phyloP scores from a whole-genome alignment of 2,888 invertebrate species.

The Eupsilia transversa region DNA sequence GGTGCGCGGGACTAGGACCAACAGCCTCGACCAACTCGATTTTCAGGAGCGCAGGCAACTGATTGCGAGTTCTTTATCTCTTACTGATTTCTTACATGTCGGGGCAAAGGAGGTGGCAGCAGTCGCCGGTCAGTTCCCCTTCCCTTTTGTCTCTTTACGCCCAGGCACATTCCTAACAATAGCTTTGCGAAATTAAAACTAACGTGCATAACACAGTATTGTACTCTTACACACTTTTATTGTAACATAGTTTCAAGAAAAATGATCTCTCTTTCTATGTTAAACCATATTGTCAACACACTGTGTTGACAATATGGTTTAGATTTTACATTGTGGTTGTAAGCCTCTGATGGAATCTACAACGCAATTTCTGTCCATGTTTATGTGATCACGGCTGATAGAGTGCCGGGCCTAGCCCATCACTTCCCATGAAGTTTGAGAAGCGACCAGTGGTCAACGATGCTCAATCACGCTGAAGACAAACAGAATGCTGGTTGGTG shows the following conservation, averaged over 20 bases:
- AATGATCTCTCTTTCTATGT: constrained; percentile 25
- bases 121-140: constrained; percentile 86
- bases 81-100: constrained; percentile 95
- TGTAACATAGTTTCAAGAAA: constrained; percentile 49
- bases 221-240: constrained; percentile 50
- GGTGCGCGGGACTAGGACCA: constrained; percentile 92
- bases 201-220: constrained; percentile 69
- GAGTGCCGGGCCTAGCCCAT: background rate
- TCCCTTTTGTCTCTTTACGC: constrained; percentile 70
- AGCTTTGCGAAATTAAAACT: constrained; percentile 83
- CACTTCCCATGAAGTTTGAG: constrained; percentile 11
- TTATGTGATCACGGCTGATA: background rate
- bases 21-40: constrained; percentile 96
- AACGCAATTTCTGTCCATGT: constrained; percentile 7
- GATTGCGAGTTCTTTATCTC: constrained; percentile 96
- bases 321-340: constrained; percentile 16
- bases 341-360: background rate
- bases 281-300: constrained; percentile 10
- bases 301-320: constrained; percentile 23
- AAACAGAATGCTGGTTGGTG: background rate
- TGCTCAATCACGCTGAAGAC: background rate
- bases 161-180: constrained; percentile 83
- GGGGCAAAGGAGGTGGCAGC: constrained; percentile 91
- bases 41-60: constrained; percentile 97
- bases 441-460: background rate